A percentile compares a stretch with the other conserved stretches of the same genome.
Conservation (phyloP, 2,888 invertebrate species). For the Orchesella flavescens region DNA sequence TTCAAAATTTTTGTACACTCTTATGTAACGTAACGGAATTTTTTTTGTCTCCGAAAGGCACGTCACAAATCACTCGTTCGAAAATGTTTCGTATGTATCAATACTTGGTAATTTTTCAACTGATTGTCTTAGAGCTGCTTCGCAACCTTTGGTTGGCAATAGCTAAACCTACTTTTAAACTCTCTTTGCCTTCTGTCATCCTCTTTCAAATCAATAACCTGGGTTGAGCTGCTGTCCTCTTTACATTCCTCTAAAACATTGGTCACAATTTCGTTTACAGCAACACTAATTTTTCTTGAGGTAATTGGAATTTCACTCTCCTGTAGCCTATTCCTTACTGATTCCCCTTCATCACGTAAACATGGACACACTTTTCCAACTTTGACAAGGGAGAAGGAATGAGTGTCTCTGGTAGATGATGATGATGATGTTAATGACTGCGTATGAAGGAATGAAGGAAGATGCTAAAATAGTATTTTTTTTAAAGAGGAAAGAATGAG, state of each 20-base stretch:
- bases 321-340: background rate
- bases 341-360: background rate
- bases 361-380: background rate
- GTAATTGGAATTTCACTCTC: background rate
- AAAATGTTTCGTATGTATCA: background rate
- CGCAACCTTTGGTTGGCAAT: background rate
- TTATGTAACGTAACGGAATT: background rate
- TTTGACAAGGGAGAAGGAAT: background rate
- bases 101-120: background rate
- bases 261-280: background rate
- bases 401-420: background rate
- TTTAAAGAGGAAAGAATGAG: constrained; percentile 37
- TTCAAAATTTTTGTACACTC: background rate
- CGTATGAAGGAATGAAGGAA: background rate
- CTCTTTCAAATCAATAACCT: background rate
- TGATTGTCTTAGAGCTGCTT: background rate
- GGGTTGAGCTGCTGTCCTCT: background rate
- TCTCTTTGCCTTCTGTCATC: background rate
- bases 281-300: background rate
- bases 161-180: background rate
- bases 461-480: background rate
- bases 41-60: background rate
- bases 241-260: background rate
- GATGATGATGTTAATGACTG: background rate
- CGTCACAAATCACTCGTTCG: background rate